Evolutionary conservation across 1,140 invertebrate genomes (phyloP).

Genomic region (Parasteatoda tepidariorum): DNA sequence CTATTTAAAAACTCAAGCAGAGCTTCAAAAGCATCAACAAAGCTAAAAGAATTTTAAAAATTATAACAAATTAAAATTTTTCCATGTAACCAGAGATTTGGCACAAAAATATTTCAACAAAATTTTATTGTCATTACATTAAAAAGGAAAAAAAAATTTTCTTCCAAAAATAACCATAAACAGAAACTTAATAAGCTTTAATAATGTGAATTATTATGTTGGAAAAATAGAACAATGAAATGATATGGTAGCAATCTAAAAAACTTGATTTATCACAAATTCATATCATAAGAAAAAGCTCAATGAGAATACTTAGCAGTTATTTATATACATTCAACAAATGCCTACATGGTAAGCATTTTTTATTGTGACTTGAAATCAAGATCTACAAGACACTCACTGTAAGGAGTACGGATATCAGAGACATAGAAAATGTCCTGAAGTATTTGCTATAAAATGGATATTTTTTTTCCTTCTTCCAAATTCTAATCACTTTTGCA

Average conservation of each 20-base stretch:
- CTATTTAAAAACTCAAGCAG: too few relatives aligned
- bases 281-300: slow-evolving; percentile 50
- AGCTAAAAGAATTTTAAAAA: too few relatives aligned
- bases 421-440: slow-evolving; percentile 17
- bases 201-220: too few relatives aligned
- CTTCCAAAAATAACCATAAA: too few relatives aligned
- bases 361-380: slow-evolving; percentile 46
- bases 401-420: slow-evolving; percentile 59
- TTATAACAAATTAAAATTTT: too few relatives aligned
- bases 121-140: too few relatives aligned
- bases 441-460: slow-evolving; percentile 16
- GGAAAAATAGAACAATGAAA: neutral
- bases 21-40: too few relatives aligned
- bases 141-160: too few relatives aligned
- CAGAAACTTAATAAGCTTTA: too few relatives aligned
- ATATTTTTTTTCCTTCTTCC: neutral
- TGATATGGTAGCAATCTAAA: slow-evolving; percentile 50
- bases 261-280: slow-evolving; percentile 50
- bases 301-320: slow-evolving; percentile 43
- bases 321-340: slow-evolving; percentile 49
- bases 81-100: too few relatives aligned
- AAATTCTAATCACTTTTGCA: too few relatives aligned
- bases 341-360: slow-evolving; percentile 60
- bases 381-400: slow-evolving; percentile 57
- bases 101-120: too few relatives aligned